Evolutionary conservation across 2,888 invertebrate genomes (phyloP), one percentile per base, ranked within the genome.

Genomic region (Drosophila dives): DNA sequence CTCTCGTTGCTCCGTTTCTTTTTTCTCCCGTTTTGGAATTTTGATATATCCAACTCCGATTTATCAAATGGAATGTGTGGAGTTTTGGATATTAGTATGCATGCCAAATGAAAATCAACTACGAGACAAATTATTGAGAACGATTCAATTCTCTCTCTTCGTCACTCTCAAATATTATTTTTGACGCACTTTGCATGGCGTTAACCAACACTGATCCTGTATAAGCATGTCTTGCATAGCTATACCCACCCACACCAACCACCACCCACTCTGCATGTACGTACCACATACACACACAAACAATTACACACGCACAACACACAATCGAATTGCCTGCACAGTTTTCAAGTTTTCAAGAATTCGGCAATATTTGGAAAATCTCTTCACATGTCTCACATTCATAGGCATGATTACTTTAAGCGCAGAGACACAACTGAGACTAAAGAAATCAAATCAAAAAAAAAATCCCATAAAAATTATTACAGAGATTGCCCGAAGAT

Each of bases 401-500:
- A 66, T 65, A 48, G 68, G 77, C 86, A 87, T 78, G 75, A 15
- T 36, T 70, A 78, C 58, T 23, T n/a, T 40, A 38, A 12, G 62
- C 66, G 33, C 49, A 70, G 65, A 60, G 60, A 56, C 36, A 65
- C 33, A 74, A 53, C 34, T 60, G 40, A n/a, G n/a, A n/a, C 51
- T 64, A 15, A 45, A 45, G 49, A 48, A 38, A 55, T 55, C 26
- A 17, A 34, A 29, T 53, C 53, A 64, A 56, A 64, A 66, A 66
- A 26, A 34, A 61, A 61, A 62, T 45, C 17, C 49, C 20, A 66
- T 75, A 83, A 73, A 76, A 83, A 74, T 78, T 81, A 83, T 84
- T 91, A 76, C 91, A 91, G 91, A 91, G 83, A 84, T 85, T 91
- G 74, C 92, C 92, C 72, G 92, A 92, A 90, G 92, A 92, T 82